Evolutionary conservation across 2,113 vertebrate genomes (phyloP).

Genomic region (Nibea coibor): DNA sequence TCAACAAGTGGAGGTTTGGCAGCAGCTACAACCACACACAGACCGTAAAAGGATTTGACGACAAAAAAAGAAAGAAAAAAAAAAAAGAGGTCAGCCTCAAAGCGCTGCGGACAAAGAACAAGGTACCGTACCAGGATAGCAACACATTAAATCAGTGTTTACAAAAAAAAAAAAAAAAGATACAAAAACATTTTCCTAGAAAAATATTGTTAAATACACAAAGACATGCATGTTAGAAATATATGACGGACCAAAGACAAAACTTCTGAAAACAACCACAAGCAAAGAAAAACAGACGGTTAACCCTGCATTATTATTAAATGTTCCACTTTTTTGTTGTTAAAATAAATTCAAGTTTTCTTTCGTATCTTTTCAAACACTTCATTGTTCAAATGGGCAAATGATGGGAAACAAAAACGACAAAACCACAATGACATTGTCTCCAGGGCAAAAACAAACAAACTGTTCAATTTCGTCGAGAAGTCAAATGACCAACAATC

Average conservation of each 20-base stretch:
- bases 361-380: constrained; percentile 56
- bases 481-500: too few species aligned
- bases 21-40: constrained; percentile 22
- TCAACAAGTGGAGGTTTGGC: constrained; percentile 19
- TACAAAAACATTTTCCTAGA: constrained; percentile 60
- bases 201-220: constrained; percentile 77
- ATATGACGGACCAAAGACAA: constrained; percentile 62
- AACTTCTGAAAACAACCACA: constrained; percentile 49
- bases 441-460: constrained; percentile 1
- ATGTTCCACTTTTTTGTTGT: constrained; percentile 45
- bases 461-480: too few species aligned
- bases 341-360: constrained; percentile 70
- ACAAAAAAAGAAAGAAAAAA: constrained; percentile 4
- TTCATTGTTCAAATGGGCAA: constrained; percentile 61
- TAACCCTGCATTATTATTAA: constrained; percentile 59
- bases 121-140: constrained; percentile 53
- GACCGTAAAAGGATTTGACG: constrained; percentile 1
- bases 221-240: constrained; percentile 71
- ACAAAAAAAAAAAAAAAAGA: constrained; percentile 41
- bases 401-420: constrained; percentile 1
- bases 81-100: constrained; percentile 27
- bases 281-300: constrained; percentile 30
- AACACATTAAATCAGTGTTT: constrained; percentile 63
- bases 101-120: constrained; percentile 41
- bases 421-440: constrained; percentile 1